Percentiles rank a stretch among this genome's conserved stretches.
phyloP scores from a whole-genome alignment of 2,797 vertebrate genomes.

The Trichosurus vulpecula region DNA sequence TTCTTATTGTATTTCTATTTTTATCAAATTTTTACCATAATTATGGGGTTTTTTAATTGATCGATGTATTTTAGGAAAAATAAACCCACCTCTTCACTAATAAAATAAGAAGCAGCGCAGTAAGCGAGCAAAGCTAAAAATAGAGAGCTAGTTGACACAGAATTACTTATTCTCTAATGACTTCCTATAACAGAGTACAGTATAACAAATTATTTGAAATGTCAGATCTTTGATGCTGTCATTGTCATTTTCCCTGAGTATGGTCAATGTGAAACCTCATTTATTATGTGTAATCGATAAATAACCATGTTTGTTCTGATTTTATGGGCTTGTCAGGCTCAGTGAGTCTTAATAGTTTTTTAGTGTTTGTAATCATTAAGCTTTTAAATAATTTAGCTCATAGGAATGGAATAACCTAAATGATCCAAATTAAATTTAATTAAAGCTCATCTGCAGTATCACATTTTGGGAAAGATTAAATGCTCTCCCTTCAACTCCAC shows the following conservation, averaged over 20 bases:
- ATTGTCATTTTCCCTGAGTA: slow-evolving; percentile 19
- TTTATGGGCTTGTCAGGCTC: slow-evolving; percentile 34
- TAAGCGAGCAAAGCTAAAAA: slow-evolving; percentile 36
- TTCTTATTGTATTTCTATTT: not conserved
- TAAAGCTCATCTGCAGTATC: not conserved
- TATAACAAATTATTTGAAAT: slow-evolving; percentile 44
- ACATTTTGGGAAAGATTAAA: slow-evolving; percentile 33
- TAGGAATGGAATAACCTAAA: slow-evolving; percentile 31
- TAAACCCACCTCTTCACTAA: not conserved
- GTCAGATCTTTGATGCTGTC: not conserved
- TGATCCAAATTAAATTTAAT: slow-evolving; percentile 37
- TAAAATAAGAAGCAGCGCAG: slow-evolving; percentile 21
- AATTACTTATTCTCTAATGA: slow-evolving; percentile 7
- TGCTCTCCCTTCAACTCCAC: not conserved
- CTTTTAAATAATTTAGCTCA: slow-evolving; percentile 41
- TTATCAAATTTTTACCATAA: slow-evolving; percentile 18
- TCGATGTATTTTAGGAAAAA: slow-evolving; percentile 22
- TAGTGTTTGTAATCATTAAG: slow-evolving; percentile 39
- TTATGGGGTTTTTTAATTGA: slow-evolving; percentile 27
- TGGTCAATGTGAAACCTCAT: not conserved
- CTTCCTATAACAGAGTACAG: slow-evolving; percentile 30
- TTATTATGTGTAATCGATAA: slow-evolving; percentile 18
- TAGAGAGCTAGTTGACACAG: not conserved
- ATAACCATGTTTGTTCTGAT: not conserved
- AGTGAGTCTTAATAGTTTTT: not conserved